Percentiles rank a stretch among this genome's conserved stretches.
Conservation (phyloP, 92 coral and sea anemone genomes). For the Porites lobata region DNA sequence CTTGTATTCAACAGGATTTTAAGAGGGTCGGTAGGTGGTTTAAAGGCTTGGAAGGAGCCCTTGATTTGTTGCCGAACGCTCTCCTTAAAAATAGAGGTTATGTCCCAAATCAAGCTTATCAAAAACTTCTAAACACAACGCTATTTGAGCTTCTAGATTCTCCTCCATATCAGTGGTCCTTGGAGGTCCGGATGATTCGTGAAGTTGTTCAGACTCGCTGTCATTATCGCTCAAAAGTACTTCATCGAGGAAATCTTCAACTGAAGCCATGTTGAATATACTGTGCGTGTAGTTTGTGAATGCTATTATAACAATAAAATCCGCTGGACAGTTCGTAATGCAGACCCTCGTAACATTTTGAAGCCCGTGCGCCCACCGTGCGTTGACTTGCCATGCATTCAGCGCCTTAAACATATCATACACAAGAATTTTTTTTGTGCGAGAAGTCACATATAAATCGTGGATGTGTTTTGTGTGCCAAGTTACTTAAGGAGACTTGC, state of each 20-base stretch:
- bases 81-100: conserved; percentile 54
- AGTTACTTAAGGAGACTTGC: no score
- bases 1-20: conserved; percentile 61
- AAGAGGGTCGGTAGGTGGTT: conserved; percentile 66
- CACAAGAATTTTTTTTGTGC: no score
- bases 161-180: conserved; percentile 19
- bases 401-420: no score
- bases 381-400: conserved; percentile 60
- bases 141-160: conserved; percentile 56
- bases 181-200: conserved; percentile 13
- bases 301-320: conserved; percentile 18
- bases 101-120: conserved; percentile 65
- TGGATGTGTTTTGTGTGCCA: no score
- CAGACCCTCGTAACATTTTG: conserved; percentile 63
- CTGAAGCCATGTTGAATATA: conserved; percentile 37
- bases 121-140: conserved; percentile 65
- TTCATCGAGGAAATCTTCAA: conserved; percentile 37
- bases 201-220: conserved; percentile 40
- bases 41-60: conserved; percentile 54
- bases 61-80: conserved; percentile 39
- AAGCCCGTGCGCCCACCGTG: conserved; percentile 52
- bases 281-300: neutral
- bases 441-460: no score
- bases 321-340: conserved; percentile 47
- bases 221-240: conserved; percentile 16